Evolutionary conservation across 1,140 invertebrate genomes (phyloP), one percentile per base, ranked within the genome.

Genomic region (Chlorops oryzae): DNA sequence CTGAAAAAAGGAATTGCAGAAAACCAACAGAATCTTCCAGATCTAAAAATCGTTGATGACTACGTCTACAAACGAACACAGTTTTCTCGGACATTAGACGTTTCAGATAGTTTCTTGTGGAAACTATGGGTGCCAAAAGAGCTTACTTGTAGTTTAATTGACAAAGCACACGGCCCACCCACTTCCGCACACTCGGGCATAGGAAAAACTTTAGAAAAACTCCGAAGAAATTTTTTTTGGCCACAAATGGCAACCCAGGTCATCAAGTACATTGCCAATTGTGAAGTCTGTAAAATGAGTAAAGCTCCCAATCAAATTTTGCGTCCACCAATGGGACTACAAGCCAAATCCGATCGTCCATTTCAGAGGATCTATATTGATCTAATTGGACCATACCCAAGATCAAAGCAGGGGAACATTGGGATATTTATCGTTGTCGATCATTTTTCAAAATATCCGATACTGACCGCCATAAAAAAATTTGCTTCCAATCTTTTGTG

Each of bases 321-420:
- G 9, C 9, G 15, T 10, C 37, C 37, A 17, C 37, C 37, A 39
- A 39, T 39, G 37, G 37, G 37, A 39, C 9, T 9, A 32, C 28
- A 5, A 40, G 13, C 40, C 9, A 2, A 25, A 13, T 39, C 35
- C 49, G 51, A 48, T 34, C 17, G 18, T 12, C 50, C 54, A 13
- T 58, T 51, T 15, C 46, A 56, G 22, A 12, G 35, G 9, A 18
- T 44, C 3, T 47, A 39, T 32, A 27, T 40, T 22, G 50, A 55
- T 35, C 21, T 55, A 28, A 24, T 56, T 34, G 56, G 50, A 12
- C 50, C 50, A 7, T 58, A 48, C 27, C 56, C 50, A 3, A 23
- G 46, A 21, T 46, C 50, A 3, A 42, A 21, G 18, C 43, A 24
- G 22, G 50, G 53, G 5, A 55, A 58, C 41, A 24, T 13, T 5